Evolutionary conservation across 2,797 vertebrate genomes (phyloP).

Genomic region (Pyrrhura leucotis): DNA sequence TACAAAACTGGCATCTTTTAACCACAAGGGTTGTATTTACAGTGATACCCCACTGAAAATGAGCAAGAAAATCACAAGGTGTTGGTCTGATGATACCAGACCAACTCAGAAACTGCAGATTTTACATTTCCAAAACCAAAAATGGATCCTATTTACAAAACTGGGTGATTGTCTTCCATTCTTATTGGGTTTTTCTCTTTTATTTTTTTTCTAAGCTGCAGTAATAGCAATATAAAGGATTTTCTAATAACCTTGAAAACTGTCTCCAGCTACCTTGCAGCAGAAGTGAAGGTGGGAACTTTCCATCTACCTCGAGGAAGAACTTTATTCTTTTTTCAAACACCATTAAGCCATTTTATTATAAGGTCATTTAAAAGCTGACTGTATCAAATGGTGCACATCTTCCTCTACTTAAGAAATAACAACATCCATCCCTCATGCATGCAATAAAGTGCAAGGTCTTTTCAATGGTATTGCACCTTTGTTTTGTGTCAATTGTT

Average conservation of each 20-base stretch:
- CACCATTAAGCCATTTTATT: background rate
- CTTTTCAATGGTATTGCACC: background rate
- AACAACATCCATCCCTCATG: background rate
- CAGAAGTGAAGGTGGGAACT: background rate
- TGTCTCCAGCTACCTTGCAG: background rate
- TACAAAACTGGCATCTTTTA: background rate
- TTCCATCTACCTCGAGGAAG: background rate
- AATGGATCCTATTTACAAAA: background rate
- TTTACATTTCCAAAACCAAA: background rate
- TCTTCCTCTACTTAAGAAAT: background rate
- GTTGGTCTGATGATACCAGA: background rate
- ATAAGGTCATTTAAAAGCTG: background rate
- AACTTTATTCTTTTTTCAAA: background rate
- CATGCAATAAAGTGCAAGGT: background rate
- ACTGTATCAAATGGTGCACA: background rate
- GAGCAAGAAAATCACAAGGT: background rate
- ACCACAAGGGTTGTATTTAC: background rate
- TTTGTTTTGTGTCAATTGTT: background rate
- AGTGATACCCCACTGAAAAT: background rate
- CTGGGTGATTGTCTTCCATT: background rate
- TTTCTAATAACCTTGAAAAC: background rate
- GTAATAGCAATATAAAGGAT: background rate
- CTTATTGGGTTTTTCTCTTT: background rate
- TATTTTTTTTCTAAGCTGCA: background rate
- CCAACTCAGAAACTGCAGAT: background rate